phyloP scores from a whole-genome alignment of 2,797 vertebrate genomes.

The Ambastaia sidthimunki region DNA sequence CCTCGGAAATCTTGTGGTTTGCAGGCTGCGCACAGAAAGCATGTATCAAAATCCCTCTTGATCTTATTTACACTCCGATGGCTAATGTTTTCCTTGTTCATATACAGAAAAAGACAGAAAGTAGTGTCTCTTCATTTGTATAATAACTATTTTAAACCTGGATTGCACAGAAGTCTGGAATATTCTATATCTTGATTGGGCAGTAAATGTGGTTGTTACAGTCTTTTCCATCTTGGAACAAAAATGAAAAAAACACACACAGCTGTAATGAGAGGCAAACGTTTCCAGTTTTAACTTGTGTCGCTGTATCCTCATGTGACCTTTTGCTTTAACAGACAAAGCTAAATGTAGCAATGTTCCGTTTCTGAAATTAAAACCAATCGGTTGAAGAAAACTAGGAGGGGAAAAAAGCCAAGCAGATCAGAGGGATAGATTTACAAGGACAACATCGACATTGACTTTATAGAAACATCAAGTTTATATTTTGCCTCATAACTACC shows the following conservation, averaged over 20 bases:
- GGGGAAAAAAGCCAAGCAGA: conserved; percentile 4
- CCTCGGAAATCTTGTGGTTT: conserved; percentile 69
- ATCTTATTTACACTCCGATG: conserved; percentile 77
- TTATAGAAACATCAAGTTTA: conserved; percentile 44
- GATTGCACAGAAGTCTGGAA: not conserved
- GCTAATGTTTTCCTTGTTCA: conserved; percentile 76
- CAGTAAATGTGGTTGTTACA: conserved; percentile 61
- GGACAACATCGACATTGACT: conserved; percentile 30
- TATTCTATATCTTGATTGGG: conserved; percentile 58
- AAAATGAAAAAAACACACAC: conserved; percentile 61
- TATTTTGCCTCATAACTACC: conserved; percentile 1
- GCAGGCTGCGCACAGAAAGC: conserved; percentile 71
- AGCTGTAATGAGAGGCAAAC: conserved; percentile 55
- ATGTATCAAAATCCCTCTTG: conserved; percentile 76
- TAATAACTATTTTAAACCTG: no score
- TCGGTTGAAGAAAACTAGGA: conserved; percentile 32
- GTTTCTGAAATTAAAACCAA: conserved; percentile 50
- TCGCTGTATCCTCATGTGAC: conserved; percentile 71
- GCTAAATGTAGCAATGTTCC: conserved; percentile 42
- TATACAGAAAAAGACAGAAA: conserved; percentile 43
- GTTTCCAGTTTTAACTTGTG: conserved; percentile 68
- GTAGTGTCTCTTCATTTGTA: conserved; percentile 57
- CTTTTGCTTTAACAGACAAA: conserved; percentile 54
- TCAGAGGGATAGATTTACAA: conserved; percentile 42
- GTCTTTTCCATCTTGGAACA: conserved; percentile 70